Evolutionary conservation across 2,113 vertebrate genomes (phyloP), one percentile per base, ranked within the genome.

Genomic region (Podarcis cretensis): DNA sequence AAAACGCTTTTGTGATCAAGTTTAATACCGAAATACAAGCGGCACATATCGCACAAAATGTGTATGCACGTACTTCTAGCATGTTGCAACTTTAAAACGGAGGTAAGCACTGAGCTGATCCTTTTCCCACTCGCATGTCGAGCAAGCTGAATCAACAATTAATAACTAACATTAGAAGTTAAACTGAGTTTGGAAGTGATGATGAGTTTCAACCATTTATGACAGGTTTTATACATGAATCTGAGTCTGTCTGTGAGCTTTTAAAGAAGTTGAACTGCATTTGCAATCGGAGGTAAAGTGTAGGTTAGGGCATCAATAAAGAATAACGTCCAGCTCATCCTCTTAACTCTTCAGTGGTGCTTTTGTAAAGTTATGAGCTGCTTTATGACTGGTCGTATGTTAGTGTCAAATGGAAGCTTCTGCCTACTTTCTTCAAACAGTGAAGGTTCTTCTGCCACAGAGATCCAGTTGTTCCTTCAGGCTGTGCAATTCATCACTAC

Each of bases 281-380:
- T 92, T 87, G 84, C 69, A 81, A 48, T 48, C 48, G 48, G 48
- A 48, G 48, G 48, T 86, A 79, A 96, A 95, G 87, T 10, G 76
- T 32, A 63, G 74, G 1, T 80, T 94, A 65, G 16, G 43, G 90
- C 87, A 76, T 18, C 75, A 90, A 10, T 65, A 3, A 40, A 86
- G 85, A 25, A 14, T 37, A 5, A 66, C 85, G 84, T 12, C 30
- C 25, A 16, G 0, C 20, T 37, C 66, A 23, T 94, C 30, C 13
- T 32, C 4, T 4, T 84, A 73, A 57, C 25, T 12, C 7, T 84
- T 84, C 30, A 84, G 73, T 73, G 68, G 21, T 84, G 43, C 10
- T 20, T 57, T 63, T 59, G 13, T 5, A 74, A 85, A 75, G 75
- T 37, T 74, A 86, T 74, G 83, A 84, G 6, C 69, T n/a, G 5